Conservation (phyloP, 2,888 invertebrate species). For the Synergus laeviventris region DNA sequence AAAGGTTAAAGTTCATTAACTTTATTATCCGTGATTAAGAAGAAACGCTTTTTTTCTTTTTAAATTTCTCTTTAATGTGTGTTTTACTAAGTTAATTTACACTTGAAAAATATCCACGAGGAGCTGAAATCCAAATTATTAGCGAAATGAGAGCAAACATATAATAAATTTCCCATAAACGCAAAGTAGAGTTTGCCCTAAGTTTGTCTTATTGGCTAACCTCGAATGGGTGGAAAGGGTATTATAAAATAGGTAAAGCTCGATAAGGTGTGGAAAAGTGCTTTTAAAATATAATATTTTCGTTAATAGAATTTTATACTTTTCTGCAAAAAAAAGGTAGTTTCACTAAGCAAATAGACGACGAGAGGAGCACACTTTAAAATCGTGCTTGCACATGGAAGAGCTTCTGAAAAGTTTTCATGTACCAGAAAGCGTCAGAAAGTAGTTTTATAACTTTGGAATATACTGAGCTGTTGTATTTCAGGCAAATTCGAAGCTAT, state of each 20-base stretch:
- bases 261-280: constrained; percentile 8
- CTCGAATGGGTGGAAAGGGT: background rate
- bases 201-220: background rate
- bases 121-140: background rate
- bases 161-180: background rate
- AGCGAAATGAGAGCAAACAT: background rate
- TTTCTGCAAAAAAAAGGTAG: constrained; percentile 11
- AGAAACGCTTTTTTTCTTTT: too few species aligned
- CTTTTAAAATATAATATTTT: constrained; percentile 33
- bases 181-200: background rate
- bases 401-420: constrained; percentile 30
- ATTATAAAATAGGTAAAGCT: background rate
- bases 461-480: constrained; percentile 31
- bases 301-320: constrained; percentile 19
- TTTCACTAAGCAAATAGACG: constrained; percentile 12
- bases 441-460: constrained; percentile 28
- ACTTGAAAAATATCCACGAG: background rate
- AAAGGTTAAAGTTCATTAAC: constrained; percentile 35
- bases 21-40: background rate
- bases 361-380: background rate
- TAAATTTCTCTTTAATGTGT: background rate
- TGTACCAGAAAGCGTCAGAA: constrained; percentile 24
- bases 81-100: background rate
- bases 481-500: constrained; percentile 12
- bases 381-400: background rate